Evolutionary conservation across 2,797 vertebrate genomes (phyloP).

Genomic region (Sciaenops ocellatus): DNA sequence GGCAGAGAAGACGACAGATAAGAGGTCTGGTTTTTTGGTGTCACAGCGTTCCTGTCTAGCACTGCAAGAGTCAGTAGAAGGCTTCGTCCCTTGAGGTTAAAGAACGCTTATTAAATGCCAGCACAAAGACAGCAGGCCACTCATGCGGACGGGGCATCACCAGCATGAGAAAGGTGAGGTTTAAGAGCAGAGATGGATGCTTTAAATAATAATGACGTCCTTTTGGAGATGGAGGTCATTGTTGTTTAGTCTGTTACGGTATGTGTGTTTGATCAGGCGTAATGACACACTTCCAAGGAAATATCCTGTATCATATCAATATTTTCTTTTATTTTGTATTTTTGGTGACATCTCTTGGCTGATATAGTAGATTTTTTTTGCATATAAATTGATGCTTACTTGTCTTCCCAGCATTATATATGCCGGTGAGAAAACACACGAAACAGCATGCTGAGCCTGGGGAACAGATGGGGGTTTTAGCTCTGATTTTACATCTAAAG

Average conservation of each 20-base stretch:
- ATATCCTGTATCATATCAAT: not conserved
- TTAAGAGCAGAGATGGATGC: conserved; percentile 75
- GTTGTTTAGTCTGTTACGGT: conserved; percentile 28
- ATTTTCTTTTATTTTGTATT: not conserved
- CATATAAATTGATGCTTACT: conserved; percentile 1
- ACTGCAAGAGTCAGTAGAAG: conserved; percentile 57
- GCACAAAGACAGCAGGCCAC: conserved; percentile 77
- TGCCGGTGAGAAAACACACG: conserved; percentile 27
- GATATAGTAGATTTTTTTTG: not conserved
- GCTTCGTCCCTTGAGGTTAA: conserved; percentile 68
- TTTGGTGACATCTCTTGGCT: not conserved
- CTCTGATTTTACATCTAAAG: conserved; percentile 75
- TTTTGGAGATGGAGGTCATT: conserved; percentile 65
- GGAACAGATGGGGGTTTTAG: conserved; percentile 70
- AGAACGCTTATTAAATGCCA: conserved; percentile 79
- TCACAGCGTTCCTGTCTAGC: conserved; percentile 68
- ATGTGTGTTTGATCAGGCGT: conserved; percentile 30
- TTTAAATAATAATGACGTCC: conserved; percentile 83
- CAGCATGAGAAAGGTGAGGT: conserved; percentile 70
- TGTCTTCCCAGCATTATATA: not conserved
- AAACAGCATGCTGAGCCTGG: conserved; percentile 39
- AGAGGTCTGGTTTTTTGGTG: conserved; percentile 60
- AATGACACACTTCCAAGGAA: conserved; percentile 37
- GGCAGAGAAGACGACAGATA: conserved; percentile 54
- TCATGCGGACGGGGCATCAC: conserved; percentile 73